Evolutionary conservation across 2,113 vertebrate genomes (phyloP).

Genomic region (Aldabrachelys gigantea): DNA sequence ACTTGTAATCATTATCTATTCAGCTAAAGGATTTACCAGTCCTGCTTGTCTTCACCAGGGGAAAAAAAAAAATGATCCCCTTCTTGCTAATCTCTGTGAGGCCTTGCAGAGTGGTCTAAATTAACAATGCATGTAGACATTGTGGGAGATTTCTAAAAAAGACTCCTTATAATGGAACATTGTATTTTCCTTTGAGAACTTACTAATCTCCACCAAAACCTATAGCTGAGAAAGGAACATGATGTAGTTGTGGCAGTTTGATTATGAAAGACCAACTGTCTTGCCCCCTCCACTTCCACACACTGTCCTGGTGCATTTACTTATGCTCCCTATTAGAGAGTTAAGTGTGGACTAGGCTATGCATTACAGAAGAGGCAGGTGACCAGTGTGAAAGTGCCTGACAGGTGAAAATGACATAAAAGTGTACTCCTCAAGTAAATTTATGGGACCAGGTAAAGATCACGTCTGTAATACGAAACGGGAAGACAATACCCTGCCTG

Average conservation of each 20-base stretch:
- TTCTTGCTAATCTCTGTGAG: conserved; percentile 5
- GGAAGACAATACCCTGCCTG: background rate
- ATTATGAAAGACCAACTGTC: fast-evolving
- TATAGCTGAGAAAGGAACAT: background rate
- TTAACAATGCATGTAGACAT: conserved; percentile 45
- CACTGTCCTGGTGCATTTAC: fast-evolving
- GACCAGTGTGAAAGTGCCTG: background rate
- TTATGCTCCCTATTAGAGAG: fast-evolving
- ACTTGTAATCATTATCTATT: conserved; percentile 63
- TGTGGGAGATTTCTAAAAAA: conserved; percentile 27
- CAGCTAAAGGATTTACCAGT: conserved; percentile 46
- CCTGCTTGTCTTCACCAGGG: conserved; percentile 9
- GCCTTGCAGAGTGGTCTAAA: conserved; percentile 39
- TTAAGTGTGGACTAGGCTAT: background rate
- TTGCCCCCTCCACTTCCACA: background rate
- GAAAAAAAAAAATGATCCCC: conserved; percentile 15
- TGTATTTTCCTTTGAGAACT: background rate
- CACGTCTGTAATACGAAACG: background rate
- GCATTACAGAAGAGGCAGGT: background rate
- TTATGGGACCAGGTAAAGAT: background rate
- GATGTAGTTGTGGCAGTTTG: background rate
- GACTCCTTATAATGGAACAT: background rate
- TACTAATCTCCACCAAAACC: background rate
- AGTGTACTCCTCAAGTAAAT: fast-evolving
- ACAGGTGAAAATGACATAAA: fast-evolving